Percentiles rank a stretch among this genome's conserved stretches.
These are phyloP conservation scores for Mormyrus hasselquistii DNA, from an alignment of 2,797 vertebrate species.

Conservation along the genomic window DNA sequence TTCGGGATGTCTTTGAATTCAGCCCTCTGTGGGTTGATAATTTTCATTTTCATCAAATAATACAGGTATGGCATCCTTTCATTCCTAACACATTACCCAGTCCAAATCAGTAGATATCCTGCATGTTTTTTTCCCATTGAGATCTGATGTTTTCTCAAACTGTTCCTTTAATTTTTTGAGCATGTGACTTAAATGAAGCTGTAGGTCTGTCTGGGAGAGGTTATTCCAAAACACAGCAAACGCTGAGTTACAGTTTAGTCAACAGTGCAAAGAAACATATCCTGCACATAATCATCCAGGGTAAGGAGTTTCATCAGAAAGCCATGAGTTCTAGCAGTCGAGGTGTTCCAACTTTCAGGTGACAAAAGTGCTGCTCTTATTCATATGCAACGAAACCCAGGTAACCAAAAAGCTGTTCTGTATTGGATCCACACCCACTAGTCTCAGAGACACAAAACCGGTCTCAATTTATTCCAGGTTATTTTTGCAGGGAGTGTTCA, in stretches of 20 bases:
- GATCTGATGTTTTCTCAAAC: background rate
- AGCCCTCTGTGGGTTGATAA: too few species aligned
- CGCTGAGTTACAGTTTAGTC: background rate
- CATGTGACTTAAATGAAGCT: background rate
- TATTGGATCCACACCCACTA: background rate
- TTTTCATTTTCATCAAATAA: too few species aligned
- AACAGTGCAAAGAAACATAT: background rate
- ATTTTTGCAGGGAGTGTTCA: background rate
- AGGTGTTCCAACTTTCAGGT: background rate
- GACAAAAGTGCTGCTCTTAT: background rate
- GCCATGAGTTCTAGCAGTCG: background rate
- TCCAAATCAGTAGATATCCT: background rate
- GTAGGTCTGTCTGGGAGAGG: background rate
- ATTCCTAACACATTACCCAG: background rate
- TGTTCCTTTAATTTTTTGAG: background rate
- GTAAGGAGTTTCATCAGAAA: background rate
- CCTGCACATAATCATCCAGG: background rate
- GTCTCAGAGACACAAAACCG: background rate
- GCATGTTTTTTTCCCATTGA: background rate
- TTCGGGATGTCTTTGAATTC: too few species aligned
- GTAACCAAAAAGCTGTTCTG: background rate
- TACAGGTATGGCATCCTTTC: background rate
- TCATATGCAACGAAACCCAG: background rate
- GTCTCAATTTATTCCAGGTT: background rate
- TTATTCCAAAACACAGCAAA: background rate